Conservation (phyloP, 2,888 invertebrate genomes). For the Odontomyia ornata region DNA sequence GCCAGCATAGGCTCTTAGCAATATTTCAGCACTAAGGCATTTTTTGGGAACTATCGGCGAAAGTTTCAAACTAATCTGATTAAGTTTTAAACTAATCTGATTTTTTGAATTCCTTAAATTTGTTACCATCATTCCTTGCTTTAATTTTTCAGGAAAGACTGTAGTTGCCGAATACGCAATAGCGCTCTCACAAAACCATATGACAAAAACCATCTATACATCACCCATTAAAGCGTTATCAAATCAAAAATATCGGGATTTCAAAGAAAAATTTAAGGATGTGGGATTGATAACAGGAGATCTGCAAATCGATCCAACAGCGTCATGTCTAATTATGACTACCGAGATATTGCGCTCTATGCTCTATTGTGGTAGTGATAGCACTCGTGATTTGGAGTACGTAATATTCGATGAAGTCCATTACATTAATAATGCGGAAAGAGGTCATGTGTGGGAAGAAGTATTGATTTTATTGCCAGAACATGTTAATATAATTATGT, state of each 20-base stretch:
- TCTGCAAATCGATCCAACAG: slow-evolving; percentile 92
- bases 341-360: slow-evolving; percentile 98
- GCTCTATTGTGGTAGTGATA: slow-evolving; percentile 94
- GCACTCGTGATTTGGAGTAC: slow-evolving; percentile 95
- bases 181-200: slow-evolving; percentile 90
- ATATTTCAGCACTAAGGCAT: too few relatives aligned
- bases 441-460: slow-evolving; percentile 99
- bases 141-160: slow-evolving; percentile 73
- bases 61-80: too few relatives aligned
- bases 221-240: slow-evolving; percentile 99
- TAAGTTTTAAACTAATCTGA: too few relatives aligned
- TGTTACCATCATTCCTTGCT: too few relatives aligned
- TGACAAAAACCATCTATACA: slow-evolving; percentile 94
- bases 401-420: slow-evolving; percentile 99
- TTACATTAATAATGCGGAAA: slow-evolving; percentile 96
- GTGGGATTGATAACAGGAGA: slow-evolving; percentile 96
- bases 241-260: slow-evolving; percentile 98
- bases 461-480: slow-evolving; percentile 93
- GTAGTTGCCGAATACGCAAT: slow-evolving; percentile 99
- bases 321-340: slow-evolving; percentile 97
- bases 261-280: slow-evolving; percentile 89
- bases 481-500: slow-evolving; percentile 94
- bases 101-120: too few relatives aligned
- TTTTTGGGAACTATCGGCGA: too few relatives aligned
- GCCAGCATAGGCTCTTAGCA: too few relatives aligned